Percentiles rank a stretch among this genome's conserved stretches.
Conservation (phyloP, 2,113 vertebrate genomes). For the Solenodon paradoxus region DNA sequence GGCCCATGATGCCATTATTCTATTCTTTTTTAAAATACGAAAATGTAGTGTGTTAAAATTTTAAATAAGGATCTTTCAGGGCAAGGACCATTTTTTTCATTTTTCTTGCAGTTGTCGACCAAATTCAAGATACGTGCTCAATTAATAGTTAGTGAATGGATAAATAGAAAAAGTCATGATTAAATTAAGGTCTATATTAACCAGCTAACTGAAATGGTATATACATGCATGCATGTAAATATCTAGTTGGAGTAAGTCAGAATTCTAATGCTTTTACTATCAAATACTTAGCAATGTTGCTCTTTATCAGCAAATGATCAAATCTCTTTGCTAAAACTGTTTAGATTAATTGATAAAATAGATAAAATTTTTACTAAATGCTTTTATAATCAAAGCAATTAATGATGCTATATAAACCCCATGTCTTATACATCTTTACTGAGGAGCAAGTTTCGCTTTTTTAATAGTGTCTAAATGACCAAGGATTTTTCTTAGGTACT, state of each 20-base stretch:
- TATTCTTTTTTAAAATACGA: not conserved
- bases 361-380: not conserved
- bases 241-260: not conserved
- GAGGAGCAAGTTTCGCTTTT: not conserved
- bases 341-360: not conserved
- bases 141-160: not conserved
- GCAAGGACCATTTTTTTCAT: not conserved
- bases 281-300: not conserved
- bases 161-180: not conserved
- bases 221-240: not conserved
- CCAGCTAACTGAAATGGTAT: not conserved
- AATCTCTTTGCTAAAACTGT: not conserved
- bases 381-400: not conserved
- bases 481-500: not conserved
- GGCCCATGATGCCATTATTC: not conserved
- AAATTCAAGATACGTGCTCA: not conserved
- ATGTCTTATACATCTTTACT: not conserved
- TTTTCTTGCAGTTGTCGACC: not conserved
- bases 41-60: not conserved
- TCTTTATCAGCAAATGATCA: not conserved
- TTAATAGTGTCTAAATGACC: not conserved
- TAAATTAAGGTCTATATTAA: not conserved
- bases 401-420: not conserved
- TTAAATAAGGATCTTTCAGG: not conserved
- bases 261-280: slow-evolving; percentile 5